A percentile compares a stretch with the other conserved stretches of the same genome.
These are phyloP conservation scores for Cryptoblepharus egeriae DNA, from an alignment of 2,797 vertebrate genomes.

Conservation along the genomic window DNA sequence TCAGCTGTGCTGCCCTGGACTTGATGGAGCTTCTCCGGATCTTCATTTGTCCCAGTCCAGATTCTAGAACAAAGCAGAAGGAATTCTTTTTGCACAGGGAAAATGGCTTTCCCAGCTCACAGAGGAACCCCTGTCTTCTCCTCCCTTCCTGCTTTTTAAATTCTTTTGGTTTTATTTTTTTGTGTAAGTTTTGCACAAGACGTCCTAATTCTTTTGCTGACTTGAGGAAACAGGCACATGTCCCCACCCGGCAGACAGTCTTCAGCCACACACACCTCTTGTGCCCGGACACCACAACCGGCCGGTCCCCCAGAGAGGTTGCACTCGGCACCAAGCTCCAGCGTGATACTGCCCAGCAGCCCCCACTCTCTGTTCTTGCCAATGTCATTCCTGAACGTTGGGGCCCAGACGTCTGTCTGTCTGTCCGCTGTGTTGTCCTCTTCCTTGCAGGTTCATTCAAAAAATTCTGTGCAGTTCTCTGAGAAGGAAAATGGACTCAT, in stretches of 20 bases:
- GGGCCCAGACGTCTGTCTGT: not conserved
- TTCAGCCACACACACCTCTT: rapidly evolving
- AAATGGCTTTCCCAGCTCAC: not conserved
- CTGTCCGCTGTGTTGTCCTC: no score
- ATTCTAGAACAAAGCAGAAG: not conserved
- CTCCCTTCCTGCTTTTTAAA: not conserved
- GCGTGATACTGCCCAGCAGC: conserved; percentile 9
- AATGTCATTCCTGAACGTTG: no score
- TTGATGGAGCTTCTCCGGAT: not conserved
- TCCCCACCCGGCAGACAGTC: not conserved
- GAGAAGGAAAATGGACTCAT: not conserved
- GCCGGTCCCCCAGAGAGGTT: not conserved
- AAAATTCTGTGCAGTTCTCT: not conserved
- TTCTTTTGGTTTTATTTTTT: not conserved
- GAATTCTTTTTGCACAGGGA: not conserved
- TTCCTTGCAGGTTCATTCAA: not conserved
- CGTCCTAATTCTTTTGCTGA: not conserved
- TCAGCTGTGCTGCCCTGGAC: not conserved
- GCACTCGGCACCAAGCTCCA: not conserved
- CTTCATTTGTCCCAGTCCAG: not conserved
- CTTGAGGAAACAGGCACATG: conserved; percentile 31
- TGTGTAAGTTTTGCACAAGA: conserved; percentile 7
- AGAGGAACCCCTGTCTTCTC: not conserved
- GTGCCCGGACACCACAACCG: not conserved
- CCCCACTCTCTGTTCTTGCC: not conserved